These are phyloP conservation scores for Meta bourneti DNA, from an alignment of 2,888 invertebrate genomes.

Conservation along the genomic window DNA sequence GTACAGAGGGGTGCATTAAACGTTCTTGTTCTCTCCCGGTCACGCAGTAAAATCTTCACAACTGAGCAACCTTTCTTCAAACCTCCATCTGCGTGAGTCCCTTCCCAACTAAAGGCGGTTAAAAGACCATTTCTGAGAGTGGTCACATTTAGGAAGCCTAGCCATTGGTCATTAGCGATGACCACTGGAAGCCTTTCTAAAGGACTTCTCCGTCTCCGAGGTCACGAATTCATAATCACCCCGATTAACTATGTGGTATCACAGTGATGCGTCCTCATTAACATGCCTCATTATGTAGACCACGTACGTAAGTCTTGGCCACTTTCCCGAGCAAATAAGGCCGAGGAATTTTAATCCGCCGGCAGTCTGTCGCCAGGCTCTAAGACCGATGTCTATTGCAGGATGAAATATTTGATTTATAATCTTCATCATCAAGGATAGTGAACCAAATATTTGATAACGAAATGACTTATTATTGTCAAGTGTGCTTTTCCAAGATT, in stretches of 20 bases:
- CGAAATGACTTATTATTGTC: too few relatives aligned
- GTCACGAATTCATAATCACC: conserved; percentile 7
- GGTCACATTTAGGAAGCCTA: neutral
- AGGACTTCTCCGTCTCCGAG: neutral
- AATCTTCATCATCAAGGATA: too few relatives aligned
- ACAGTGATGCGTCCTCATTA: neutral
- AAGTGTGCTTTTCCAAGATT: too few relatives aligned
- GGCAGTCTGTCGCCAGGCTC: neutral
- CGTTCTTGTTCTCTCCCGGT: too few relatives aligned
- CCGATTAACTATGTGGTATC: neutral
- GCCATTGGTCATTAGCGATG: neutral
- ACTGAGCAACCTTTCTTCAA: too few relatives aligned
- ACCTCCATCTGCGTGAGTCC: too few relatives aligned
- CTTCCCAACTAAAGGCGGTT: too few relatives aligned
- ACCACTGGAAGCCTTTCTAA: neutral
- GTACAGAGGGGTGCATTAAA: too few relatives aligned
- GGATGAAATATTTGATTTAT: too few relatives aligned
- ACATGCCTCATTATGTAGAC: conserved; percentile 6
- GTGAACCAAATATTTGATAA: too few relatives aligned
- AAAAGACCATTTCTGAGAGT: too few relatives aligned
- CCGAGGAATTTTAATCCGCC: neutral
- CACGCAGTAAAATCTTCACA: too few relatives aligned
- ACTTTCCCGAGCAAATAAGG: neutral
- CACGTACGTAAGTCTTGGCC: neutral
- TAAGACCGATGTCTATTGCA: neutral